Conservation (phyloP, 1,140 invertebrate genomes). For the Pteromalus puparum region DNA sequence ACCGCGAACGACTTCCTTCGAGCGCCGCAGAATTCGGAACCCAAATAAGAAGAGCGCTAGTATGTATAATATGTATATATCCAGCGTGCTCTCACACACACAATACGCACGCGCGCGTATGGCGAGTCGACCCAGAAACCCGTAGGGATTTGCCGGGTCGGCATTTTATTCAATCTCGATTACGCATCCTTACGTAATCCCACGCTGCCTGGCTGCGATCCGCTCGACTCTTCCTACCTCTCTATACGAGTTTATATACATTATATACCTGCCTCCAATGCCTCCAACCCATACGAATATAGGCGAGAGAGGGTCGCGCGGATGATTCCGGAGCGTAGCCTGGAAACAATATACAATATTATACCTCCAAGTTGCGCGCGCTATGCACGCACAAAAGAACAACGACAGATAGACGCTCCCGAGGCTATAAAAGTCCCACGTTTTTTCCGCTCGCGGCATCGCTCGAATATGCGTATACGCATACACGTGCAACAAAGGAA, state of each 20-base stretch:
- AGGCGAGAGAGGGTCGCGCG: not conserved
- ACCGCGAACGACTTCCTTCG: slow-evolving; percentile 4
- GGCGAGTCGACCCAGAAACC: slow-evolving; percentile 40
- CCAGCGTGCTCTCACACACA: too few species aligned
- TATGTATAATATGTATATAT: not conserved
- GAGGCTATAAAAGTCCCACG: slow-evolving; percentile 47
- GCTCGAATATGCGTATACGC: too few species aligned
- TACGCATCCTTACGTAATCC: slow-evolving; percentile 48
- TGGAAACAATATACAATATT: not conserved
- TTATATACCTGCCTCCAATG: not conserved
- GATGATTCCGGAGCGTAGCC: not conserved
- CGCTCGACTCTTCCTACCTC: not conserved
- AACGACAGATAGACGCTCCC: not conserved
- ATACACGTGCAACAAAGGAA: slow-evolving; percentile 39
- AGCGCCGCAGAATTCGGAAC: too few species aligned
- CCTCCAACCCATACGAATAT: not conserved
- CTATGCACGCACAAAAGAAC: slow-evolving; percentile 34
- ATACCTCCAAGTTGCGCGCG: not conserved
- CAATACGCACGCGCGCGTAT: not conserved
- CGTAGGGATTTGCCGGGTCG: slow-evolving; percentile 1
- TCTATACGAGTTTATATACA: not conserved
- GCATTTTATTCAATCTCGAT: slow-evolving; percentile 47
- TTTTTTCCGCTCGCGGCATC: slow-evolving; percentile 49
- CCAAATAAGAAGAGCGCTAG: too few species aligned
- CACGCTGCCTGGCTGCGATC: not conserved